These are phyloP conservation scores for Sternotherus odoratus DNA, from an alignment of 2,797 vertebrate species.

Conservation along the genomic window DNA sequence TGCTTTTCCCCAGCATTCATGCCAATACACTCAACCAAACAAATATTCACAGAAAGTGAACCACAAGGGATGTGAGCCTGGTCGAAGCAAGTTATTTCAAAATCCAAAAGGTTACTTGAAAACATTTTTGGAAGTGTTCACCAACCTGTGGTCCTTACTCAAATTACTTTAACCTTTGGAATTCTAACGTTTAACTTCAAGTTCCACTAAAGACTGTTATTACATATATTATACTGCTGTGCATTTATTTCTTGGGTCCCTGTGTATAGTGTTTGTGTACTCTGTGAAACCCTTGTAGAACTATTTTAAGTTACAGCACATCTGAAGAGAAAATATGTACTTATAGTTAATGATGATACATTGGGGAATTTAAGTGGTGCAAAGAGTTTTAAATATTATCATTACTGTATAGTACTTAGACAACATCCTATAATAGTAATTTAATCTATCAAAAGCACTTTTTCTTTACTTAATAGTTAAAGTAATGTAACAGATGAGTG, in stretches of 20 bases:
- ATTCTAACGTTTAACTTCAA: neutral
- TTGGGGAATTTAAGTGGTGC: conserved; percentile 29
- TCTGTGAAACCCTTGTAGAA: conserved; percentile 1
- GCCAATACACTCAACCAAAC: neutral
- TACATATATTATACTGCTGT: neutral
- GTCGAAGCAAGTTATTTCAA: neutral
- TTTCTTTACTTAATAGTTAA: conserved; percentile 61
- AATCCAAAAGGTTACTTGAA: neutral
- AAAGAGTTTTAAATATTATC: conserved; percentile 11
- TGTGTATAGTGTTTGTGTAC: neutral
- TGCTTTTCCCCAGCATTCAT: neutral
- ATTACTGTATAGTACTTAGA: conserved; percentile 9
- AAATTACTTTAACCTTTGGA: too few species aligned
- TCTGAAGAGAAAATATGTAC: conserved; percentile 34
- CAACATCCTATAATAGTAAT: neutral
- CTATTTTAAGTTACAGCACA: conserved; percentile 46
- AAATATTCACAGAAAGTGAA: neutral
- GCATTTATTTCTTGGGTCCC: conserved; percentile 47
- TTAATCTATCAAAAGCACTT: conserved; percentile 34
- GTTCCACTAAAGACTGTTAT: neutral
- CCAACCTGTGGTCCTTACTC: neutral
- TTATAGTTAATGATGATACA: neutral
- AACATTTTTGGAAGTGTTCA: neutral
- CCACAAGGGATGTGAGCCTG: neutral
- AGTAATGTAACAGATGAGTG: conserved; percentile 59